A percentile compares a stretch with the other conserved stretches of the same genome.
phyloP scores from a whole-genome alignment of 2,888 invertebrate species.

The Zelleria hepariella region DNA sequence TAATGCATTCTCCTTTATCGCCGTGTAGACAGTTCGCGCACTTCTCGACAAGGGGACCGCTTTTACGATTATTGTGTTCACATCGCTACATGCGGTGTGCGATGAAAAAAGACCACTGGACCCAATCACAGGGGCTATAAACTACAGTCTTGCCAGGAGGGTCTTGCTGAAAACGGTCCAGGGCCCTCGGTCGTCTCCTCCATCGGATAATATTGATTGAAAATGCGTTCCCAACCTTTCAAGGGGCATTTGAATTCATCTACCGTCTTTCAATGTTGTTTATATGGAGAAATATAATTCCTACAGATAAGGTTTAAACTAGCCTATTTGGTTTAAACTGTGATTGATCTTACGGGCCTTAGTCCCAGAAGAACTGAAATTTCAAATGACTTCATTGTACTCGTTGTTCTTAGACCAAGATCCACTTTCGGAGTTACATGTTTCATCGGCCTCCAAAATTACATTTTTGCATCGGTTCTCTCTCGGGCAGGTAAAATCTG shows the following conservation, averaged over 20 bases:
- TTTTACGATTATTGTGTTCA: constrained; percentile 67
- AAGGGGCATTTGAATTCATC: neutral
- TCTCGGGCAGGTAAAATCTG: neutral
- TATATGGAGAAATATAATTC: neutral
- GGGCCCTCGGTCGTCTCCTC: neutral
- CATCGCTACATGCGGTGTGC: constrained; percentile 46
- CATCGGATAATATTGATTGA: neutral
- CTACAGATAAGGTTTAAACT: no score
- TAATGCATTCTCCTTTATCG: constrained; percentile 71
- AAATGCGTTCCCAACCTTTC: neutral
- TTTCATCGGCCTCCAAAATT: neutral
- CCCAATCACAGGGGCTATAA: constrained; percentile 34
- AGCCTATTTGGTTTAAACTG: no score
- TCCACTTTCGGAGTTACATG: no score
- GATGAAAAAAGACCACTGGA: constrained; percentile 38
- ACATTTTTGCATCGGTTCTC: neutral
- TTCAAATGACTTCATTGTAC: no score
- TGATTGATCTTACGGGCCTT: no score
- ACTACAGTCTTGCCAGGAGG: constrained; percentile 9
- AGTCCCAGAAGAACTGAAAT: no score
- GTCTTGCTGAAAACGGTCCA: neutral
- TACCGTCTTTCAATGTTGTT: neutral
- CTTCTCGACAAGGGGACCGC: constrained; percentile 53
- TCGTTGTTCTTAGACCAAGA: no score
- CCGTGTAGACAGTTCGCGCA: constrained; percentile 59